Conservation (phyloP, 2,113 vertebrate species). For the Ochotona princeps region DNA sequence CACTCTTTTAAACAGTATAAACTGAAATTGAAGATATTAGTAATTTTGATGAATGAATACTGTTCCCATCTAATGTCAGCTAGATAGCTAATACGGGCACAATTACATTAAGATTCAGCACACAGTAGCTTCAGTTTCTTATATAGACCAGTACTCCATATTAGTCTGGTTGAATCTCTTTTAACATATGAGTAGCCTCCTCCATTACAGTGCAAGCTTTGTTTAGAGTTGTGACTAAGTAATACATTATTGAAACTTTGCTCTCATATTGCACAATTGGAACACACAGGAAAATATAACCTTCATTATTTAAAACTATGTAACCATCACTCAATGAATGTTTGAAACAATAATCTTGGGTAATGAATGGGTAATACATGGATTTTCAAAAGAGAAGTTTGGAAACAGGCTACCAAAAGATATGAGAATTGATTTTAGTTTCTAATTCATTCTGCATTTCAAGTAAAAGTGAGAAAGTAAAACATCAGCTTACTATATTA, state of each 20-base stretch:
- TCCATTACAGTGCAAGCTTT: constrained; percentile 41
- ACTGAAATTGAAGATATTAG: constrained; percentile 58
- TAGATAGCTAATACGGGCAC: not conserved
- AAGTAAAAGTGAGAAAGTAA: constrained; percentile 71
- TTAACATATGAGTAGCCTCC: not conserved
- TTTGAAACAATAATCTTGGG: not conserved
- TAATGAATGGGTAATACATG: not conserved
- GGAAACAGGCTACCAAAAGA: not conserved
- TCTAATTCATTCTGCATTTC: constrained; percentile 33
- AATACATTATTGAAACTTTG: constrained; percentile 7
- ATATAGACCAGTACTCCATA: not conserved
- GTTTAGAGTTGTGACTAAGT: constrained; percentile 8
- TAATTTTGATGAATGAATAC: constrained; percentile 69
- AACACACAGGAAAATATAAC: not conserved
- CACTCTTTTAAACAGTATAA: constrained; percentile 59
- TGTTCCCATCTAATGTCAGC: constrained; percentile 48
- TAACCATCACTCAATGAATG: not conserved
- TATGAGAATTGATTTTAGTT: not conserved
- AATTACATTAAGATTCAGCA: constrained; percentile 31
- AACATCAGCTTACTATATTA: constrained; percentile 64
- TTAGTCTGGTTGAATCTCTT: constrained; percentile 4
- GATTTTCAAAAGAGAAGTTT: not conserved
- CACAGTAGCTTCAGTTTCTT: constrained; percentile 13
- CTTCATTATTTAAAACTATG: not conserved
- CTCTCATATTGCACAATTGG: not conserved